Evolutionary conservation across 2,113 vertebrate genomes (phyloP), one percentile per base, ranked within the genome.

Genomic region (Phaethornis superciliosus): DNA sequence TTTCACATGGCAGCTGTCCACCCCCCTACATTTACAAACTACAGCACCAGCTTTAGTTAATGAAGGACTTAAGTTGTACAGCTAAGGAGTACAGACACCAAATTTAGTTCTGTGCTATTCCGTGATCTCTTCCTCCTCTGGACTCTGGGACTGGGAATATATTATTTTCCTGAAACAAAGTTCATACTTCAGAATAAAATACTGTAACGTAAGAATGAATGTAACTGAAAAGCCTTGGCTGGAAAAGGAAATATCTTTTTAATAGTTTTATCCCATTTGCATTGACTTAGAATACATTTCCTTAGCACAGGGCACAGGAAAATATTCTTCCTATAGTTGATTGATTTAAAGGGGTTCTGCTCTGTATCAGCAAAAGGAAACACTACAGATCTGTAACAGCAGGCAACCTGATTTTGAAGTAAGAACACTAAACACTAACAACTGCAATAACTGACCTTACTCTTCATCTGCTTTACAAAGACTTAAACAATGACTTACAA

Each of bases 231-330:
- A 83, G 26, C 47, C 13, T 74, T 67, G 21, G 19, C 52, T 90
- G 60, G 37, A 74, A 62, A 30, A 75, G 83, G 82, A 94, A 94
- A 95, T 96, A 2, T 64, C 64, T 70, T 90, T 94, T 74, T 88
- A 92, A 94, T 92, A n/a, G 27, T 83, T 95, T 95, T 80, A 96
- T 94, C 19, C 59, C 9, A 42, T 95, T 92, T 96, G 28, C 83
- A 78, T 64, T 86, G 67, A 90, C 35, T 91, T 78, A 77, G 20
- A 83, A 65, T 80, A 51, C 59, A 94, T 92, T 94, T 95, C 90
- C 94, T 90, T 78, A 75, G 33, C 58, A 67, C 28, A 76, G 24
- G 14, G 12, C 19, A 81, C 71, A 88, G 88, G 74, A 93, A 95
- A 95, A 93, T 59, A 78, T 51, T 74, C 7, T 77, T 90, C 67